Conservation (phyloP, 2,888 invertebrate species). For the Acronicta alni region DNA sequence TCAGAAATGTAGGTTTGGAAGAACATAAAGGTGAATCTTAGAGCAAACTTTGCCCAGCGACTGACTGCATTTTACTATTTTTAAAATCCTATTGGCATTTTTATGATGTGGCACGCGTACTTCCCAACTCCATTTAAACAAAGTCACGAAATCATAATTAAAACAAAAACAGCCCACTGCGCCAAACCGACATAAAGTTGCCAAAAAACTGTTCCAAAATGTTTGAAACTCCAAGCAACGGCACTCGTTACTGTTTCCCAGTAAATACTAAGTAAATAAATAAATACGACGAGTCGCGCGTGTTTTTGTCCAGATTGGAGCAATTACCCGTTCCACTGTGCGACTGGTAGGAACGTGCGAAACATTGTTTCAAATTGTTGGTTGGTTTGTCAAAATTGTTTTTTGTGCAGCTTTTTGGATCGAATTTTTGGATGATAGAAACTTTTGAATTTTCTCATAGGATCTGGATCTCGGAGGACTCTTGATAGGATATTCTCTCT, state of each 20-base stretch:
- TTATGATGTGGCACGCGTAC: neutral
- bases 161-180: constrained; percentile 47
- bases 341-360: constrained; percentile 53
- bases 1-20: neutral
- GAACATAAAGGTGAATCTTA: neutral
- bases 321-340: constrained; percentile 73
- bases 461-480: too few species aligned
- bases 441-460: neutral
- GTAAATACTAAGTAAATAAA: constrained; percentile 88
- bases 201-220: constrained; percentile 53
- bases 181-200: constrained; percentile 43
- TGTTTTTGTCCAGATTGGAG: constrained; percentile 83
- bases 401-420: constrained; percentile 28
- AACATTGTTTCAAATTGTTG: constrained; percentile 68
- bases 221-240: constrained; percentile 50
- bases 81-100: too few species aligned
- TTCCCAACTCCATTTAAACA: constrained; percentile 42
- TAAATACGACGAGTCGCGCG: constrained; percentile 80
- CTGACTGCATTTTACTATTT: too few species aligned
- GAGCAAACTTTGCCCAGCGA: neutral
- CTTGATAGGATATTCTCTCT: too few species aligned
- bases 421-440: constrained; percentile 13
- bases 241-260: constrained; percentile 78
- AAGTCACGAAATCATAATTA: constrained; percentile 54
- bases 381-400: constrained; percentile 58